phyloP scores from a whole-genome alignment of 1,140 invertebrate species.

The Glossosoma conforme region DNA sequence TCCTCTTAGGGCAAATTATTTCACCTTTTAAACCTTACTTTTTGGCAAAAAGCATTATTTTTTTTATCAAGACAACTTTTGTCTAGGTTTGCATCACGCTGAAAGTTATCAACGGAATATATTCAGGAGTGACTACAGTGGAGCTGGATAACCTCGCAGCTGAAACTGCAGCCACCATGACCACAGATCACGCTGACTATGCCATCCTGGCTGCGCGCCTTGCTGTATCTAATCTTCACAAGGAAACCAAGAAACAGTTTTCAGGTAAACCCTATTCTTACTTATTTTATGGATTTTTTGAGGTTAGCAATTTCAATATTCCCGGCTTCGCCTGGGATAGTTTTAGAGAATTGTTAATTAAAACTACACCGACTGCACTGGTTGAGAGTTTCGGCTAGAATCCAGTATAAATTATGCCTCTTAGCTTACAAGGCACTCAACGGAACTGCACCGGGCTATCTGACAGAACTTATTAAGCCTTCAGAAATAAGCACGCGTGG shows the following conservation, averaged over 20 bases:
- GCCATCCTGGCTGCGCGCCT: constrained; percentile 92
- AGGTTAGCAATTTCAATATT: no score
- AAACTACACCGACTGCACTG: no score
- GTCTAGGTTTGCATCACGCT: constrained; percentile 71
- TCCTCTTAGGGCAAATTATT: constrained; percentile 7
- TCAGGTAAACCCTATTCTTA: constrained; percentile 76
- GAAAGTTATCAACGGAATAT: constrained; percentile 90
- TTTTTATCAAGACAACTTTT: no score
- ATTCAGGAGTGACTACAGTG: constrained; percentile 92
- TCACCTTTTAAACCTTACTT: constrained; percentile 7
- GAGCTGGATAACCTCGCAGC: constrained; percentile 97
- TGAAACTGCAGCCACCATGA: constrained; percentile 94
- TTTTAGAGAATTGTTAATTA: no score
- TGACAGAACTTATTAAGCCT: no score
- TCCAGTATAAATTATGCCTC: no score
- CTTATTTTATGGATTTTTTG: no score
- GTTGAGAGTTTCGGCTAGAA: no score
- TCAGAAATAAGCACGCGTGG: no score
- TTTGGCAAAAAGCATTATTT: constrained; percentile 6
- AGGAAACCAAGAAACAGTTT: constrained; percentile 90
- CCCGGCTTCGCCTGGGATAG: no score
- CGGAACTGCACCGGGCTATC: no score
- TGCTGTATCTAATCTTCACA: constrained; percentile 95
- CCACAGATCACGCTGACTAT: constrained; percentile 96
- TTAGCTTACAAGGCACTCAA: no score